Base-by-base conservation (phyloP, 2,113 vertebrate species). In the Dromiciops gliroides region DNA sequence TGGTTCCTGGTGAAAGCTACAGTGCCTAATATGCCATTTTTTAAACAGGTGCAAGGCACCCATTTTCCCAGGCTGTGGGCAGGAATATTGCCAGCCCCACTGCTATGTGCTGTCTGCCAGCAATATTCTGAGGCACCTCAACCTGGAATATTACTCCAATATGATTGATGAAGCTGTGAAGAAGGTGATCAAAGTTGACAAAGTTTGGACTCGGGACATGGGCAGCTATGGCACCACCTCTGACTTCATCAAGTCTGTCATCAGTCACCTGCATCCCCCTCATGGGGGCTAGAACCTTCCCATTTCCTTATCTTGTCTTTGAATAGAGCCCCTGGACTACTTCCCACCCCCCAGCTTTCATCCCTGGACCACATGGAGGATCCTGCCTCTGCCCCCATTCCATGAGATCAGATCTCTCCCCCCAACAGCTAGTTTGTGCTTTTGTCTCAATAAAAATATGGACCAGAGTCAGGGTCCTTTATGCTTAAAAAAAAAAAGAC, bases 41-140 rank as follows among this genome's bases (percentile, higher is more conserved):
- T 92, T 99, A 99, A 98, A 99, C 99, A 99, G 99, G 99, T 0
- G 99, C 99, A 3, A 99, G 99, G 1, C 99, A 99, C 95, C 99
- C 99, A 0, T 99, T 99, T 28, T 99, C 99, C 52, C 99, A 99
- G 97, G 99, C 99, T 0, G 99, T 99, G 92, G 99, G 99, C 95
- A 99, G 99, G 98, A 99, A 99, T 97, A 99, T 99, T 48, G 99
- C 99, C 96, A 99, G 99, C 93, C 99, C 99, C 94, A 99, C 99
- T 0, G 99, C 99, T 97, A 99, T 99, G 99, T 99, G 95, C 99
- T 99, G 23, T 99, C 99, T 7, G 98, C 99, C 0, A 98, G 99
- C 96, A 99, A 99, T 98, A 99, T 99, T 99, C 98, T 99, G 92
- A 98, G 97, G 19, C 99, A 99, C 91, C 99, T 99, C 97, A 99